Evolutionary conservation across 1,140 invertebrate species (phyloP).

Genomic region (Agrypnia vestita): DNA sequence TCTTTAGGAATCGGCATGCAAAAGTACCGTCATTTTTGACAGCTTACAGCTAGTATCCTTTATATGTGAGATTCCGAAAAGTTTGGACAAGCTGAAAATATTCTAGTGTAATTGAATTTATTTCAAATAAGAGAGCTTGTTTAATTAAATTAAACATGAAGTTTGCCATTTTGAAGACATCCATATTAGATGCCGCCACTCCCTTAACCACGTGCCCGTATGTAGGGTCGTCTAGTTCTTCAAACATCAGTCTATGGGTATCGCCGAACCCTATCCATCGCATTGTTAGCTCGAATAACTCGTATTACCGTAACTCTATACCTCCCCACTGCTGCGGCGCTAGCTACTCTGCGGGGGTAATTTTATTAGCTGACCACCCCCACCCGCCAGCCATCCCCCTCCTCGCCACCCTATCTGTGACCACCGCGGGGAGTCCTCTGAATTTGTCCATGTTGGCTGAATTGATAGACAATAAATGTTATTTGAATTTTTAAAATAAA

Average conservation of each 20-base stretch:
- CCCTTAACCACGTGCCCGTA: background rate
- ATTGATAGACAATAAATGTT: too few species aligned
- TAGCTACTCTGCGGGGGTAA: slow-evolving; percentile 26
- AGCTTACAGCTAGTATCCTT: too few species aligned
- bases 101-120: too few species aligned
- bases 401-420: slow-evolving; percentile 22
- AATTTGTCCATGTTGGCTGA: background rate
- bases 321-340: background rate
- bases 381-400: background rate
- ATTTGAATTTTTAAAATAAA: too few species aligned
- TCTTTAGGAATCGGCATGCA: too few species aligned
- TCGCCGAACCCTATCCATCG: slow-evolving; percentile 17
- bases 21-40: too few species aligned
- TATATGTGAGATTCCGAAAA: too few species aligned
- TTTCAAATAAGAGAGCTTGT: too few species aligned
- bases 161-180: too few species aligned
- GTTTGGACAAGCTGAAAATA: too few species aligned
- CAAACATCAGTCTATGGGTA: slow-evolving; percentile 21
- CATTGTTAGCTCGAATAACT: slow-evolving; percentile 41
- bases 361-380: slow-evolving; percentile 27
- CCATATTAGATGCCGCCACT: too few species aligned
- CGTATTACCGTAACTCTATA: slow-evolving; percentile 41
- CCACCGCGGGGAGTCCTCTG: background rate
- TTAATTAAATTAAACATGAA: too few species aligned
- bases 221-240: slow-evolving; percentile 34